Base-by-base conservation (phyloP, 2,888 invertebrate genomes). In the Ornithoptera alexandrae region DNA sequence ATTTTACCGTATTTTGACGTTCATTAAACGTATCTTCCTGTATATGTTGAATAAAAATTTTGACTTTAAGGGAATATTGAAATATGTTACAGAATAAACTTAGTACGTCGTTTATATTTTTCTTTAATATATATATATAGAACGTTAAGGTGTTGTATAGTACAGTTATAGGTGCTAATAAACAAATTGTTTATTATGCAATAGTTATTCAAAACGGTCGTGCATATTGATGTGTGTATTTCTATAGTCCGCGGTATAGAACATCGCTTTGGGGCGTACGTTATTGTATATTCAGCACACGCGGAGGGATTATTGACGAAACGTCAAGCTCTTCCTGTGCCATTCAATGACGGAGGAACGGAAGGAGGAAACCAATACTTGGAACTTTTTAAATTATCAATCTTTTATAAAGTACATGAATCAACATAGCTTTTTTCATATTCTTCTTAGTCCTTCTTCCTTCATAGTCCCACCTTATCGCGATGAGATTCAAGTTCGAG, bases 251-350 rank as follows among this genome's bases (percentile, higher is more conserved):
- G 39, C 56, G 71, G 59, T 68, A 73, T 74, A 70, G 73, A 76
- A 74, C 75, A n/a, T 53, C 72, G 72, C 74, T 72, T 73, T 59
- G 72, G 69, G 74, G 77, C 81, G 84, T 82, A 84, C 78, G 81
- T 82, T 78, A 77, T 85, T 80, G 76, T 78, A 78, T 81, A 85
- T 84, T 85, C 84, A 62, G 71, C 71, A 71, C 80, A 72, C 78
- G 80, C 71, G 69, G 72, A 72, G 69, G 73, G 73, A 74, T 79
- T 83, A 83, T 85, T 84, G 84, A 84, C 80, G 81, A 82, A 84
- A 81, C 80, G 78, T 80, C 77, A 70, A 76, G 74, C 73, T 69
- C 68, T 71, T 64, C 68, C 66, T 63, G 36, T 39, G 18, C 56
- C 42, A 10, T 58, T 8, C 22, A 18, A 1, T 24, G 57, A 24